These are phyloP conservation scores for Thymelicus sylvestris DNA, from an alignment of 2,888 invertebrate species.

Conservation along the genomic window DNA sequence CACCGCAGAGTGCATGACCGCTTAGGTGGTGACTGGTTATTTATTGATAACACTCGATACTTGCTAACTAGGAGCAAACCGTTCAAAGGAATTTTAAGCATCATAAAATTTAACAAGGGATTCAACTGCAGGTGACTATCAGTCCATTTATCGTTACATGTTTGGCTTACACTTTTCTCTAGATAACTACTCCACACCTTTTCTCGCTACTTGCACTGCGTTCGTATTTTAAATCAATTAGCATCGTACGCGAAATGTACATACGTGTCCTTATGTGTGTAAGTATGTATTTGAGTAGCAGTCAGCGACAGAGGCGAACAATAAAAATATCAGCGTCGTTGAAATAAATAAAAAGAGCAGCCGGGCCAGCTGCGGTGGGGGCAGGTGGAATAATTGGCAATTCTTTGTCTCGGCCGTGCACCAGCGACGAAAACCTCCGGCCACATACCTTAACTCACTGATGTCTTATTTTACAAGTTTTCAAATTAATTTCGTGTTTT, in stretches of 20 bases:
- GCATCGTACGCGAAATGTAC: constrained; percentile 40
- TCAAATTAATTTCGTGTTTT: constrained; percentile 43
- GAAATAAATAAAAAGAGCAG: constrained; percentile 83
- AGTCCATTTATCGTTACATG: constrained; percentile 27
- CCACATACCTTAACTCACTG: constrained; percentile 62
- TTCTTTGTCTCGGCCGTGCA: constrained; percentile 80
- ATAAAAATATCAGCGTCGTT: constrained; percentile 82
- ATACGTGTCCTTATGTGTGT: constrained; percentile 33
- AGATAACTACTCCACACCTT: constrained; percentile 26
- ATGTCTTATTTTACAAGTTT: constrained; percentile 63
- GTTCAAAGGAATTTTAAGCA: constrained; percentile 13
- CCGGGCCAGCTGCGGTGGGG: constrained; percentile 78
- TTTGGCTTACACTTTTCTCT: constrained; percentile 26
- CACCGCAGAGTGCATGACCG: constrained; percentile 18
- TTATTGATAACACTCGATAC: constrained; percentile 17
- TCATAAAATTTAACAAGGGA: constrained; percentile 7
- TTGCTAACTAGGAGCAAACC: constrained; percentile 11
- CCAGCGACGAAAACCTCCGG: constrained; percentile 66
- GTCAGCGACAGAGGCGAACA: constrained; percentile 71
- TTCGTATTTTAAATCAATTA: constrained; percentile 39
- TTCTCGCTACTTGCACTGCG: constrained; percentile 15
- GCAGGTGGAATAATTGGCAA: constrained; percentile 84
- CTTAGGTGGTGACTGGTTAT: constrained; percentile 13
- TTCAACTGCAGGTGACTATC: constrained; percentile 26
- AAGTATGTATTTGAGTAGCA: constrained; percentile 61